Conservation (phyloP, 2,888 invertebrate species). For the Phytoseiulus persimilis region DNA sequence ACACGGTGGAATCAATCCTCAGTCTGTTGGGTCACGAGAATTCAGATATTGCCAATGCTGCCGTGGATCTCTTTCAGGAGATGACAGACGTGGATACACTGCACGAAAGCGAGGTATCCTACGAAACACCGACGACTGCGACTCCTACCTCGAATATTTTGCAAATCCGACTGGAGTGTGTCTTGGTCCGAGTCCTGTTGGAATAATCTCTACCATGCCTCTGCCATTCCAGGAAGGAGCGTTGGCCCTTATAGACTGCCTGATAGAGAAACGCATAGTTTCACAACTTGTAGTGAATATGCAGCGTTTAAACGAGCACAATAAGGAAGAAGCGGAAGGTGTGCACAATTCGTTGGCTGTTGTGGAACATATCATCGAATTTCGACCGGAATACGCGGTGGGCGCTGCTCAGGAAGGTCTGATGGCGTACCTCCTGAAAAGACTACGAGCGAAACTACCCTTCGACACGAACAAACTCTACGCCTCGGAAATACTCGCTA, state of each 20-base stretch:
- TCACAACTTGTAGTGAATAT: slow-evolving; percentile 84
- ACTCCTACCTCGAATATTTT: too few relatives aligned
- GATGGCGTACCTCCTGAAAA: slow-evolving; percentile 79
- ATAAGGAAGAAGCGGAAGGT: slow-evolving; percentile 89
- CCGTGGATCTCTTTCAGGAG: slow-evolving; percentile 68
- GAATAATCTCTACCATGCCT: background rate
- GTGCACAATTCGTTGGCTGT: slow-evolving; percentile 86
- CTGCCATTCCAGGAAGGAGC: slow-evolving; percentile 61
- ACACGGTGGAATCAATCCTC: slow-evolving; percentile 78
- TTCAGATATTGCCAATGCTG: slow-evolving; percentile 63
- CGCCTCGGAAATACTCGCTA: slow-evolving; percentile 88
- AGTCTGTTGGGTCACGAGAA: slow-evolving; percentile 92
- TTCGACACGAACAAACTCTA: slow-evolving; percentile 93
- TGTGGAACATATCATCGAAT: slow-evolving; percentile 89
- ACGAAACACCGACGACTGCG: slow-evolving; percentile 46
- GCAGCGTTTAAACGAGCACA: slow-evolving; percentile 79
- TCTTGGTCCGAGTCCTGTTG: too few relatives aligned
- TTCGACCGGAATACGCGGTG: slow-evolving; percentile 69
- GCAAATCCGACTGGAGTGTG: too few relatives aligned
- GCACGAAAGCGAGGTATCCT: slow-evolving; percentile 67
- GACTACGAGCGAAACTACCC: slow-evolving; percentile 70
- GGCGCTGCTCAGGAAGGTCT: slow-evolving; percentile 85
- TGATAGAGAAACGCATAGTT: slow-evolving; percentile 80
- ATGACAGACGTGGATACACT: slow-evolving; percentile 90
- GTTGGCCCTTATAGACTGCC: slow-evolving; percentile 71